phyloP scores from a whole-genome alignment of 1,140 invertebrate genomes.

The Anastrepha ludens region DNA sequence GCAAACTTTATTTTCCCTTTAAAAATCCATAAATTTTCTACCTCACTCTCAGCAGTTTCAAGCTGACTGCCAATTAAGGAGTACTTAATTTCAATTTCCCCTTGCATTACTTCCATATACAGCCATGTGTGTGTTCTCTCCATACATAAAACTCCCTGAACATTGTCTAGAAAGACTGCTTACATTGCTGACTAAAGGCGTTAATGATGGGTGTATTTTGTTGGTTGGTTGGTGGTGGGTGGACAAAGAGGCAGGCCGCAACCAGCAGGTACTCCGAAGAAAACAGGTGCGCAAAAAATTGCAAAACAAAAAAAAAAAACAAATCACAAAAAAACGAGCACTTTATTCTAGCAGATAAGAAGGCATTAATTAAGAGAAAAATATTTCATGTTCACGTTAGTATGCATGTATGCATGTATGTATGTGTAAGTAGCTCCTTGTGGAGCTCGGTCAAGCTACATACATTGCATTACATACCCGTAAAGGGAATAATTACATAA shows the following conservation, averaged over 20 bases:
- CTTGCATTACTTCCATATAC: slow-evolving; percentile 18
- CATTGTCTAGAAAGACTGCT: slow-evolving; percentile 43
- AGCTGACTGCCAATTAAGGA: slow-evolving; percentile 44
- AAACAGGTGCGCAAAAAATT: slow-evolving; percentile 14
- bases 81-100: slow-evolving; percentile 52
- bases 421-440: no score
- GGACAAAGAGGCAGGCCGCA: neutral
- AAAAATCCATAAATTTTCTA: neutral
- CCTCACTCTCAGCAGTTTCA: neutral
- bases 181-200: neutral
- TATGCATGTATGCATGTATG: neutral
- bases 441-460: no score
- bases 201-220: slow-evolving; percentile 24
- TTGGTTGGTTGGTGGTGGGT: neutral
- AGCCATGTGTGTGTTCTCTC: slow-evolving; percentile 9
- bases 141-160: slow-evolving; percentile 18
- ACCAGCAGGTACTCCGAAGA: neutral
- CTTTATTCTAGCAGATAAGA: neutral
- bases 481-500: no score
- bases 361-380: slow-evolving; percentile 48
- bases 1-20: neutral
- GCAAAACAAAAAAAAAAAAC: neutral
- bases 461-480: no score
- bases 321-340: neutral
- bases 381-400: neutral